Evolutionary conservation across 2,113 vertebrate species (phyloP).

Genomic region (Kryptolebias marmoratus): DNA sequence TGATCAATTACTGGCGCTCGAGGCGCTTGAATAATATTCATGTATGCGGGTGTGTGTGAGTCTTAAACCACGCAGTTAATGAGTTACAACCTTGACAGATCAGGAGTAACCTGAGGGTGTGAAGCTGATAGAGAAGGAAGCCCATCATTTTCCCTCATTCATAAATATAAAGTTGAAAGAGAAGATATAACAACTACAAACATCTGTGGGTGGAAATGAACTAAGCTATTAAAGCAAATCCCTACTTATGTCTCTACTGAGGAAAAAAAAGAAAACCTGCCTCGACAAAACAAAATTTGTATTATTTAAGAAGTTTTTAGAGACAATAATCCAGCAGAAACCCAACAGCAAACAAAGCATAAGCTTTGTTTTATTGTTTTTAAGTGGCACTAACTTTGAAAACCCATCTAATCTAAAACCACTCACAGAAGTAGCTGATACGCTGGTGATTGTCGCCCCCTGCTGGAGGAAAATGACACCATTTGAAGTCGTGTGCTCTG

Average conservation of each 20-base stretch:
- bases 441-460: conserved; percentile 53
- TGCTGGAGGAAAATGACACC: conserved; percentile 38
- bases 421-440: neutral
- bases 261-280: no score
- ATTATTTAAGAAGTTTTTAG: no score
- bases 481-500: neutral
- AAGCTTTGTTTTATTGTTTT: no score
- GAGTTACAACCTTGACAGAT: conserved; percentile 62
- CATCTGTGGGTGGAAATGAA: no score
- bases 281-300: no score
- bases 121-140: conserved; percentile 57
- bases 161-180: conserved; percentile 22
- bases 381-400: neutral
- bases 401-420: neutral
- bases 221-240: no score
- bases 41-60: conserved; percentile 25
- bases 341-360: no score
- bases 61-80: conserved; percentile 47
- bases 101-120: conserved; percentile 52
- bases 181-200: neutral
- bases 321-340: no score
- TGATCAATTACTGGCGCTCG: conserved; percentile 43
- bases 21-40: conserved; percentile 13
- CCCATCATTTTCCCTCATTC: conserved; percentile 28
- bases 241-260: no score